phyloP scores from a whole-genome alignment of 2,797 vertebrate genomes.

The Rhabdomys pumilio region DNA sequence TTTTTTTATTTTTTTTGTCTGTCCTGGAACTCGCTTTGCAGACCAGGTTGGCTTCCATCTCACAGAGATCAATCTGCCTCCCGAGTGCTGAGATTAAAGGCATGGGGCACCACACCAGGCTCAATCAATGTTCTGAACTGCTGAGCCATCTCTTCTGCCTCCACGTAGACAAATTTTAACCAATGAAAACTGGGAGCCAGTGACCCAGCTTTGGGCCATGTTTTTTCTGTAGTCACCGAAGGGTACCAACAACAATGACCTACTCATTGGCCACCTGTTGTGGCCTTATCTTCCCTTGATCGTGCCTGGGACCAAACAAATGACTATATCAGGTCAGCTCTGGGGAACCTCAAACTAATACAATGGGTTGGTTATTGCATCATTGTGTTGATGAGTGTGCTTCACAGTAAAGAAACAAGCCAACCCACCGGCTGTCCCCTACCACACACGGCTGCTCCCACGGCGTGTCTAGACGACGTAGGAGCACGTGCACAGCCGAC shows the following conservation, averaged over 20 bases:
- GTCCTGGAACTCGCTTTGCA: neutral
- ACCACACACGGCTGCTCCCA: neutral
- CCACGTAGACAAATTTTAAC: neutral
- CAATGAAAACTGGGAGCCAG: neutral
- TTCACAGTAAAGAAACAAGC: neutral
- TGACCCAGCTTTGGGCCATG: neutral
- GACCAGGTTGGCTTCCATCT: neutral
- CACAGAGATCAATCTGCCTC: neutral
- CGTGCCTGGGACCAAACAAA: neutral
- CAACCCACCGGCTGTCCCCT: neutral
- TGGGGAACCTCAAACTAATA: neutral
- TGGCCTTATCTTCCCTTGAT: neutral
- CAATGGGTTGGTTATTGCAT: too few species aligned
- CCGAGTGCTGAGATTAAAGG: neutral
- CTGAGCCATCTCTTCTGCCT: neutral
- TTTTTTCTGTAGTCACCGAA: neutral
- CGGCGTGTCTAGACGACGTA: neutral
- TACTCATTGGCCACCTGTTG: neutral
- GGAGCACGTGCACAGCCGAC: constrained; percentile 51
- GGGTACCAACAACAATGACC: neutral
- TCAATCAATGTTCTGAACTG: neutral
- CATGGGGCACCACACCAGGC: neutral
- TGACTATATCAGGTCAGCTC: neutral
- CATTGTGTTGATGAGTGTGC: neutral
- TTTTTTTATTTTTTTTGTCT: neutral